phyloP scores from a whole-genome alignment of 92 coral and sea anemone species.

The Umimayanthus chanpuru region DNA sequence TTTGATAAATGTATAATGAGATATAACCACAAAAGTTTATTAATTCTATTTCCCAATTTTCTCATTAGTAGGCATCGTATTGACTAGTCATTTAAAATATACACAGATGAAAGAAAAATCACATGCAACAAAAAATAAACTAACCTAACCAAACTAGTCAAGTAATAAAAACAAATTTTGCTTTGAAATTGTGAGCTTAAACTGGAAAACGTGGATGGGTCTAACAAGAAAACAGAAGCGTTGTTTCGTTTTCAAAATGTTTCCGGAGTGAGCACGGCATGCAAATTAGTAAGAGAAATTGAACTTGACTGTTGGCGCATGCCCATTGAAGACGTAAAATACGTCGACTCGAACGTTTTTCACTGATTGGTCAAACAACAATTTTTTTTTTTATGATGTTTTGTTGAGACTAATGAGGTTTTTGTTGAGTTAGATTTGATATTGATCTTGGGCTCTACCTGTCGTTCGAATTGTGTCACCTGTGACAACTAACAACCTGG shows the following conservation, averaged over 20 bases:
- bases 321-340: not conserved
- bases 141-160: no score
- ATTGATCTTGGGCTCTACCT: constrained; percentile 22
- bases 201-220: not conserved
- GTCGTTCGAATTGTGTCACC: constrained; percentile 11
- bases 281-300: not conserved
- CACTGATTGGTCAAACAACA: constrained; percentile 24
- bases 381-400: not conserved
- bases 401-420: not conserved
- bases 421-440: constrained; percentile 14
- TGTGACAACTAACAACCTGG: constrained; percentile 12
- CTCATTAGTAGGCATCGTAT: not conserved
- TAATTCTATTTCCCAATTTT: not conserved
- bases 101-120: not conserved
- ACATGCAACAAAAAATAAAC: not conserved
- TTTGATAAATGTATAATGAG: no score
- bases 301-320: not conserved
- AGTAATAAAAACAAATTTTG: not conserved
- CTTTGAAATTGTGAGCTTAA: not conserved
- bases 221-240: not conserved
- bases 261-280: not conserved
- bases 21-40: not conserved
- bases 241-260: not conserved
- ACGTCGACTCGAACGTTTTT: not conserved
- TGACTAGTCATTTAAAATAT: not conserved